These are phyloP conservation scores for Orchestia grillus DNA, from an alignment of 1,140 invertebrate genomes.

Conservation along the genomic window DNA sequence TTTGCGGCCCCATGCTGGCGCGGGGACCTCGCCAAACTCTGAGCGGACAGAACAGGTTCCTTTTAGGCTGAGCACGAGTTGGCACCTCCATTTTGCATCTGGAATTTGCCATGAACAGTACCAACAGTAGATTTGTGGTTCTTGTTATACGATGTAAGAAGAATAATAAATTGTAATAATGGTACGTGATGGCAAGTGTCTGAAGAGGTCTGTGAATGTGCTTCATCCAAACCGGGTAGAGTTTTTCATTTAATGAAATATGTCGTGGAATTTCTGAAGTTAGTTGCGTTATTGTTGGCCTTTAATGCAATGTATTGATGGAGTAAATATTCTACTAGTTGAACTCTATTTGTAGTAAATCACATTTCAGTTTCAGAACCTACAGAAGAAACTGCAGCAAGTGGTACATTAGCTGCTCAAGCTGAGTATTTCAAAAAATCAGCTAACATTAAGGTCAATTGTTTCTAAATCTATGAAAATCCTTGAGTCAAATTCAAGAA, in stretches of 20 bases:
- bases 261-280: too few relatives aligned
- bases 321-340: too few relatives aligned
- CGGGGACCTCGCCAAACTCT: neutral
- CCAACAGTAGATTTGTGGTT: neutral
- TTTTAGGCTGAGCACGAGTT: neutral
- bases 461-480: neutral
- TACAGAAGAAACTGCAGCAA: neutral
- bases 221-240: neutral
- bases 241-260: neutral
- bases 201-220: neutral
- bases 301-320: too few relatives aligned
- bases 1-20: neutral
- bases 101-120: neutral
- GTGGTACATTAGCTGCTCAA: neutral
- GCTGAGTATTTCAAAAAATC: neutral
- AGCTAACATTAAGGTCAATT: too few relatives aligned
- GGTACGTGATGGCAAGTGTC: neutral
- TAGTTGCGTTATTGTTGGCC: too few relatives aligned
- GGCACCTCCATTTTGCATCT: constrained; percentile 1
- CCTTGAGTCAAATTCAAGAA: neutral
- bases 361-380: too few relatives aligned
- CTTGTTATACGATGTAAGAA: neutral
- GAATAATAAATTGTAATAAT: neutral
- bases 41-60: neutral
- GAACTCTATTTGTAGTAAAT: too few relatives aligned